A percentile compares a stretch with the other conserved stretches of the same genome.
Conservation (phyloP, 2,797 vertebrate species). For the Microhierax caerulescens region DNA sequence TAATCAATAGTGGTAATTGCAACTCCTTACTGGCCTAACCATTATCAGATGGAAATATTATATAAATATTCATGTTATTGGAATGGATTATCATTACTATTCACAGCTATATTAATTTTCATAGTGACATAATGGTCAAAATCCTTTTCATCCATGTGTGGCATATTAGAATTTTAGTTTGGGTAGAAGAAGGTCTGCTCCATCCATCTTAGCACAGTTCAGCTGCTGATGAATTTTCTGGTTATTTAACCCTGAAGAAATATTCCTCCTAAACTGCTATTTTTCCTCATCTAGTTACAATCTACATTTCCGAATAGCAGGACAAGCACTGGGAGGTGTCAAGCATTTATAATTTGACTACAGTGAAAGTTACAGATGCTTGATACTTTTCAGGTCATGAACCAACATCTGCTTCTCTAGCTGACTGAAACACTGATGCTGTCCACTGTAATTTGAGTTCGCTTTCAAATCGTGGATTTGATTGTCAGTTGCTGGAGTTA, state of each 20-base stretch:
- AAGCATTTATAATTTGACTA: slow-evolving; percentile 11
- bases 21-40: neutral
- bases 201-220: neutral
- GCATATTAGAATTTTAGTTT: neutral
- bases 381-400: slow-evolving; percentile 11
- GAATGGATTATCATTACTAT: neutral
- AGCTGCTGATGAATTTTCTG: neutral
- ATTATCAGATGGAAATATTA: neutral
- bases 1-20: neutral
- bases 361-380: neutral
- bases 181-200: neutral
- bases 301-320: neutral
- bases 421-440: neutral
- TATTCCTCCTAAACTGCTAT: neutral
- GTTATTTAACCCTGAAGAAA: neutral
- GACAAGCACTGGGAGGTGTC: neutral
- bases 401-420: neutral
- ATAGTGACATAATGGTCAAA: neutral
- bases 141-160: neutral
- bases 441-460: neutral
- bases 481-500: neutral
- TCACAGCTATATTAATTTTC: slow-evolving; percentile 4
- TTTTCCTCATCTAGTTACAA: neutral
- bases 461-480: neutral
- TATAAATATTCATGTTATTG: neutral